Evolutionary conservation across 1,140 invertebrate species (phyloP).

Genomic region (Caenorhabditis brenneri): DNA sequence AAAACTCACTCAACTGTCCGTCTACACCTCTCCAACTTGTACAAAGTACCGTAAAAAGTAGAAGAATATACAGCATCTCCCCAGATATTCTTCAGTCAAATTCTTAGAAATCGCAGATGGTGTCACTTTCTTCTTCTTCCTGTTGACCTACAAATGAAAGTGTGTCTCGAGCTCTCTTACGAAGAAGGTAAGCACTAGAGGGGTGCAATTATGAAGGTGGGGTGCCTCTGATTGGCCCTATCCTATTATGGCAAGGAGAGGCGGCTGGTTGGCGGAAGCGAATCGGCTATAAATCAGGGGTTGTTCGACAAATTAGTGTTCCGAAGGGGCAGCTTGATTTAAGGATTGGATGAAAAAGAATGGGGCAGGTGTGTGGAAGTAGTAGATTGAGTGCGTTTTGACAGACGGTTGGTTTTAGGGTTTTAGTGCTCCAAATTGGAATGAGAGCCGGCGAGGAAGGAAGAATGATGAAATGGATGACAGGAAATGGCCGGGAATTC

Average conservation of each 20-base stretch:
- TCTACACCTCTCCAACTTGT: not conserved
- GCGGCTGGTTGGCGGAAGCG: not conserved
- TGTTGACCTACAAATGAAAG: constrained; percentile 18
- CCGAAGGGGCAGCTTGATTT: not conserved
- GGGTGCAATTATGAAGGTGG: constrained; percentile 1
- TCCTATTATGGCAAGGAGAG: constrained; percentile 11
- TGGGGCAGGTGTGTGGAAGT: not conserved
- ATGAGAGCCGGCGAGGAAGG: not conserved
- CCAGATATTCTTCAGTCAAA: not conserved
- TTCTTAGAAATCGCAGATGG: no score
- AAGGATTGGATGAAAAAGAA: no score
- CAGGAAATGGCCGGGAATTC: not conserved
- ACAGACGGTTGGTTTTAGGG: constrained; percentile 15
- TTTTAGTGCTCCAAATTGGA: not conserved
- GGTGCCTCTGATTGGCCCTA: not conserved
- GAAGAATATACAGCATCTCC: not conserved
- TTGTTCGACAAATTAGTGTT: constrained; percentile 40
- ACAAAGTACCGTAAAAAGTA: not conserved
- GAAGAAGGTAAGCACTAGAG: not conserved
- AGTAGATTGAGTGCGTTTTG: not conserved
- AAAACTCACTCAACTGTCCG: constrained; percentile 10
- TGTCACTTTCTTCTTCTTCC: constrained; percentile 2
- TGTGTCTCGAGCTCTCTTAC: not conserved
- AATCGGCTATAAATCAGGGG: constrained; percentile 27
- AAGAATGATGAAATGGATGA: not conserved